Conservation (phyloP, 2,888 invertebrate species). For the Dryobotodes eremita region DNA sequence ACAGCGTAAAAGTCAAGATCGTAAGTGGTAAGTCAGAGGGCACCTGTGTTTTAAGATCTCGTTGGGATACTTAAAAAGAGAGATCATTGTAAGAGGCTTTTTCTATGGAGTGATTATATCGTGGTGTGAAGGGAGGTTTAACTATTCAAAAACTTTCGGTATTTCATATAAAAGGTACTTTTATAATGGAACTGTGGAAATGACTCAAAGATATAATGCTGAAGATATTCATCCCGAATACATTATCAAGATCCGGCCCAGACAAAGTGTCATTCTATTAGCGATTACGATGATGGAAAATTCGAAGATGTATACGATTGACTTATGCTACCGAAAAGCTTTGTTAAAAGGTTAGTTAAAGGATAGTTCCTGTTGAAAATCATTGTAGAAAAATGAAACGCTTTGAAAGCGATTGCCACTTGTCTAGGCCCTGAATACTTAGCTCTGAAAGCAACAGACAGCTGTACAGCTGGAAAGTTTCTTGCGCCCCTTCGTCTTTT, state of each 20-base stretch:
- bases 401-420: not conserved
- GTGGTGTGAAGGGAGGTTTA: constrained; percentile 5
- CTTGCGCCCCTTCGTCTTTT: not conserved
- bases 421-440: not conserved
- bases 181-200: not conserved
- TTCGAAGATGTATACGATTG: no score
- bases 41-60: constrained; percentile 76
- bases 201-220: not conserved
- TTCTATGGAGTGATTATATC: constrained; percentile 24
- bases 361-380: no score
- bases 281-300: not conserved
- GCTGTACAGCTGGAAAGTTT: not conserved
- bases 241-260: not conserved
- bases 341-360: no score
- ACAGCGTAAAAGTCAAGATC: constrained; percentile 83
- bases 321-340: no score
- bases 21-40: constrained; percentile 72
- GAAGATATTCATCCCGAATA: not conserved
- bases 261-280: not conserved
- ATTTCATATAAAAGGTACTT: not conserved
- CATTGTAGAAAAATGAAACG: not conserved
- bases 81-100: constrained; percentile 67
- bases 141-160: not conserved
- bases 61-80: constrained; percentile 68
- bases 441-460: not conserved